Conservation (phyloP, 2,797 vertebrate genomes). For the Poeciliopsis infans region DNA sequence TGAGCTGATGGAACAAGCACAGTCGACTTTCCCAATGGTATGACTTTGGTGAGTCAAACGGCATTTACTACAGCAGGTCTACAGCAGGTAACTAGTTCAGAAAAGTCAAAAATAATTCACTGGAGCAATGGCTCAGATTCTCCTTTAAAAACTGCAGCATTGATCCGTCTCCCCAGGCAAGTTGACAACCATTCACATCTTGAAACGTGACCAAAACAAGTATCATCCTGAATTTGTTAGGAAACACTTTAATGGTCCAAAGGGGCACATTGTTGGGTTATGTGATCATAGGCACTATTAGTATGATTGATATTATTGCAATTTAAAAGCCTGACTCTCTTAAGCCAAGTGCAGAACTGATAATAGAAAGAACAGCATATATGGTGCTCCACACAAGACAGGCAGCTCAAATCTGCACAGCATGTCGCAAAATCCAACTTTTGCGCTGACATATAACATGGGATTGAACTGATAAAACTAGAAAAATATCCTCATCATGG, state of each 20-base stretch:
- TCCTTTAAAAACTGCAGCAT: not conserved
- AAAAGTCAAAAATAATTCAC: slow-evolving; percentile 6
- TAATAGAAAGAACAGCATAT: not conserved
- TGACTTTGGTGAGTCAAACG: slow-evolving; percentile 20
- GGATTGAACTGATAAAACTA: not conserved
- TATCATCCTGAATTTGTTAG: not conserved
- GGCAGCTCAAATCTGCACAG: not conserved
- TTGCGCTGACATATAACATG: not conserved
- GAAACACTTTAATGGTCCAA: not conserved
- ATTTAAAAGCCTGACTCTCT: not conserved
- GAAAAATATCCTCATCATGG: not conserved
- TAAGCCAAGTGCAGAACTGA: not conserved
- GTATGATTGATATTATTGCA: not conserved
- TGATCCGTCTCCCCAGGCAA: not conserved
- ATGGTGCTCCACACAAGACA: not conserved
- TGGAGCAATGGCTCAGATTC: not conserved
- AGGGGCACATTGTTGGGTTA: not conserved
- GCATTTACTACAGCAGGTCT: not conserved
- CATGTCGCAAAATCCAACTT: not conserved
- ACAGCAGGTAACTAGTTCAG: not conserved
- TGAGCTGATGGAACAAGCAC: slow-evolving; percentile 24
- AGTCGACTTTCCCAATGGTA: not conserved
- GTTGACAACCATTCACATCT: not conserved
- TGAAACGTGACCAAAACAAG: not conserved
- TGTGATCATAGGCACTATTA: not conserved